phyloP scores from a whole-genome alignment of 2,797 vertebrate species.

The Cirrhinus molitorella region DNA sequence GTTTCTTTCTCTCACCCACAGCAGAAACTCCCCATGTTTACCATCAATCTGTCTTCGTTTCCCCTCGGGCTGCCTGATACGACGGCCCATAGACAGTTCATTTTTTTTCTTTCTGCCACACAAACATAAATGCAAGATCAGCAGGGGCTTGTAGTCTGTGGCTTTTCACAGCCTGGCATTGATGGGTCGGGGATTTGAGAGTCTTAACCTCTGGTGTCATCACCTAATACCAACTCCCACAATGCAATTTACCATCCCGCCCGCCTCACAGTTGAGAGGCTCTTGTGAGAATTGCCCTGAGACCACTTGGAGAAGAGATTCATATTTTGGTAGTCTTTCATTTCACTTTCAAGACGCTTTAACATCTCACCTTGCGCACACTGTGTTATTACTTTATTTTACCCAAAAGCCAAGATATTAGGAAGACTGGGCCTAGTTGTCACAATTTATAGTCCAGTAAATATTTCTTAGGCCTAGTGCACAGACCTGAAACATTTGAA shows the following conservation, averaged over 20 bases:
- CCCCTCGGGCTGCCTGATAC: slow-evolving; percentile 59
- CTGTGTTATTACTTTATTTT: slow-evolving; percentile 16
- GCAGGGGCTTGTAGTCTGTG: slow-evolving; percentile 56
- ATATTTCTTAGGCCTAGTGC: neutral
- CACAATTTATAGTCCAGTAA: slow-evolving; percentile 11
- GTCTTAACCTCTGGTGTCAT: slow-evolving; percentile 44
- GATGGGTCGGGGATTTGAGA: slow-evolving; percentile 34
- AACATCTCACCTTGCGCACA: slow-evolving; percentile 17
- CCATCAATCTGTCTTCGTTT: slow-evolving; percentile 69
- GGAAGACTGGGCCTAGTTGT: neutral
- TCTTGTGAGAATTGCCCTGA: slow-evolving; percentile 8
- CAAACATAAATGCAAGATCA: slow-evolving; percentile 63
- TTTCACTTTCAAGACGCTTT: slow-evolving; percentile 27
- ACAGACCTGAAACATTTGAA: neutral
- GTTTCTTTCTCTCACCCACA: slow-evolving; percentile 53
- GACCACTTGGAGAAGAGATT: slow-evolving; percentile 27
- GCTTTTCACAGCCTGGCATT: slow-evolving; percentile 51
- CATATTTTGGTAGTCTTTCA: slow-evolving; percentile 36
- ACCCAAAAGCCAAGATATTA: slow-evolving; percentile 3
- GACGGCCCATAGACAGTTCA: slow-evolving; percentile 61
- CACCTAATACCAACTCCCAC: slow-evolving; percentile 52
- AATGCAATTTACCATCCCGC: slow-evolving; percentile 49
- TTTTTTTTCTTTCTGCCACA: slow-evolving; percentile 55
- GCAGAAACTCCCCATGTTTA: slow-evolving; percentile 60
- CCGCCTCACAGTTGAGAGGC: neutral